A percentile compares a stretch with the other conserved stretches of the same genome.
Evolutionary conservation across 2,113 vertebrate genomes (phyloP).

Genomic region (Madoqua kirkii): DNA sequence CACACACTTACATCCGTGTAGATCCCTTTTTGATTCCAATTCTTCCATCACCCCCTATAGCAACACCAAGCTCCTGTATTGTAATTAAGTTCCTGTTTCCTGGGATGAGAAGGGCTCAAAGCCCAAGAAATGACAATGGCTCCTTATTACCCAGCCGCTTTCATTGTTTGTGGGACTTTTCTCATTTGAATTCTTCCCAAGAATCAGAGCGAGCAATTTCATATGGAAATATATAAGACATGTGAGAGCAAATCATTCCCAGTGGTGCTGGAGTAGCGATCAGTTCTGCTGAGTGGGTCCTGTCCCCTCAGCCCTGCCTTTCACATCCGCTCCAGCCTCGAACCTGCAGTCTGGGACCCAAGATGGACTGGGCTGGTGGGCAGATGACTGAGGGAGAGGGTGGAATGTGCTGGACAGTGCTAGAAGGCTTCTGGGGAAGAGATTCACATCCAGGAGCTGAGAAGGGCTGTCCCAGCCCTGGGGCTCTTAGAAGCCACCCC

Average conservation of each 20-base stretch:
- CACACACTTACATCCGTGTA: accelerated
- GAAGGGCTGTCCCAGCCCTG: not conserved
- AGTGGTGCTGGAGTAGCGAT: constrained; percentile 47
- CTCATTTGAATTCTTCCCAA: constrained; percentile 78
- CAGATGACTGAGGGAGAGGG: not conserved
- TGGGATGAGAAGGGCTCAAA: not conserved
- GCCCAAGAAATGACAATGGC: constrained; percentile 39
- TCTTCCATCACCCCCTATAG: not conserved
- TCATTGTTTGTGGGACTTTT: constrained; percentile 72
- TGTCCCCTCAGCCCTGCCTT: not conserved
- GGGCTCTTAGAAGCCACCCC: not conserved
- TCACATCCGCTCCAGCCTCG: not conserved
- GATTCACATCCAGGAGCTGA: not conserved
- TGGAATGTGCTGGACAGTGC: not conserved
- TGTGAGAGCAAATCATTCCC: constrained; percentile 51
- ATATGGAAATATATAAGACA: constrained; percentile 72
- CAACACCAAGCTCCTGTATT: not conserved
- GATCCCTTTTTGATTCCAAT: not conserved
- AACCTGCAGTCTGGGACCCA: not conserved
- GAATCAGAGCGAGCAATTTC: constrained; percentile 72
- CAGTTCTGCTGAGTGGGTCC: constrained; percentile 49
- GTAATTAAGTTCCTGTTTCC: not conserved
- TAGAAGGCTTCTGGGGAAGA: not conserved
- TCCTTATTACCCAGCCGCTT: constrained; percentile 37
- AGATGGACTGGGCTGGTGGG: not conserved